Percentiles rank a stretch among this genome's conserved stretches.
Evolutionary conservation across 2,113 vertebrate genomes (phyloP).

Genomic region (Melozone crissalis): DNA sequence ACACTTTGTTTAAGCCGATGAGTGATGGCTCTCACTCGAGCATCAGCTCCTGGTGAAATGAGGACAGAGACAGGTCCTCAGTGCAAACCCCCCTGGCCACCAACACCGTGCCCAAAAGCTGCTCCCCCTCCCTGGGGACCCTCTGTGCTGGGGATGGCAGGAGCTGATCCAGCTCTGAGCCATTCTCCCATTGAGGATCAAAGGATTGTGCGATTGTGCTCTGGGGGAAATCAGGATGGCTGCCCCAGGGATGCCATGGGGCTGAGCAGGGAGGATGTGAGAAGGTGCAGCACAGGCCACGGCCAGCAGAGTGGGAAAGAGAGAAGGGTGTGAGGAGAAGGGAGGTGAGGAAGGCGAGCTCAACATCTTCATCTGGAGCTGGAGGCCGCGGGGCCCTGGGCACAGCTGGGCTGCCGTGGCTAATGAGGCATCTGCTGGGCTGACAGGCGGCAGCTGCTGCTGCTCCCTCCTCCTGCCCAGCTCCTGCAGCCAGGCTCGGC

Average conservation of each 20-base stretch:
- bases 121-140: neutral
- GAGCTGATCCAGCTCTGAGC: neutral
- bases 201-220: no score
- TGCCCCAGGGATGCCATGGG: fast-evolving
- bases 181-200: fast-evolving
- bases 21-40: neutral
- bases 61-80: fast-evolving
- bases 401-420: conserved; percentile 36
- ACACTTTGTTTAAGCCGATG: conserved; percentile 25
- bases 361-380: neutral
- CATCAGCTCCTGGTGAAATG: neutral
- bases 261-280: neutral
- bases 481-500: neutral
- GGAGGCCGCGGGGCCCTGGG: neutral
- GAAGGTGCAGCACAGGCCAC: neutral
- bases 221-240: fast-evolving
- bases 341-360: neutral
- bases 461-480: neutral
- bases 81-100: neutral
- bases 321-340: neutral
- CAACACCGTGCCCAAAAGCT: fast-evolving
- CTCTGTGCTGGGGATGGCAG: neutral
- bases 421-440: conserved; percentile 51
- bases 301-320: fast-evolving
- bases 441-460: conserved; percentile 33